These are phyloP conservation scores for Yasuhikotakia modesta DNA, from an alignment of 2,797 vertebrate species.

Conservation along the genomic window DNA sequence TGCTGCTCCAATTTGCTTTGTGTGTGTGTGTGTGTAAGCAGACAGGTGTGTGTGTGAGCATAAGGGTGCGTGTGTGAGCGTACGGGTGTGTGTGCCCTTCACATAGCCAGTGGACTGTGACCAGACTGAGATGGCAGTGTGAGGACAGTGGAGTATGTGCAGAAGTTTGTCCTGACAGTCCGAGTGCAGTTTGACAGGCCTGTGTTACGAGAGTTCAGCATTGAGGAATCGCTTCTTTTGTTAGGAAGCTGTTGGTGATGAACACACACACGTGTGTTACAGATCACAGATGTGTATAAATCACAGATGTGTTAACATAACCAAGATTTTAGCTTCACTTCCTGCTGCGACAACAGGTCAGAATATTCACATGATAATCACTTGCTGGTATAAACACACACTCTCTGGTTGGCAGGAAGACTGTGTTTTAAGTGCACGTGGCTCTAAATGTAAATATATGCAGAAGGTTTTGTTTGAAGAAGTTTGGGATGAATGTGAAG, in stretches of 20 bases:
- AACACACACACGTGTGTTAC: conserved; percentile 59
- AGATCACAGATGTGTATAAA: no score
- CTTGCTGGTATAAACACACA: neutral
- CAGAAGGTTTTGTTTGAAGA: neutral
- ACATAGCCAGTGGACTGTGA: conserved; percentile 63
- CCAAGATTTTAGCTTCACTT: neutral
- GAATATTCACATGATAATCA: neutral
- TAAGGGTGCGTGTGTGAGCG: conserved; percentile 44
- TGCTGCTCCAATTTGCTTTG: conserved; percentile 57
- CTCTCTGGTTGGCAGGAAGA: neutral
- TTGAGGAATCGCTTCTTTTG: conserved; percentile 70
- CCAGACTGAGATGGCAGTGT: conserved; percentile 59
- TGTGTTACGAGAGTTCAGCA: conserved; percentile 46
- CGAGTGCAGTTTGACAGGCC: conserved; percentile 62
- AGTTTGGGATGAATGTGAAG: neutral
- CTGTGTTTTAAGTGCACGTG: neutral
- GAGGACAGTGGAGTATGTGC: conserved; percentile 68
- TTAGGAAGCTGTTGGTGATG: conserved; percentile 65
- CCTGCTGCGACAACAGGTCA: neutral
- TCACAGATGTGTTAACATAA: neutral
- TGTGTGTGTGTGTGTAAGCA: no score
- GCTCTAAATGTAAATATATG: neutral
- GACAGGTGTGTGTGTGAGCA: conserved; percentile 12
- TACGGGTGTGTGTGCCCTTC: conserved; percentile 55
- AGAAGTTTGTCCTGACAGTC: conserved; percentile 66